Evolutionary conservation across 2,797 vertebrate species (phyloP), one percentile per base, ranked within the genome.

Genomic region (Darevskia nairensis): DNA sequence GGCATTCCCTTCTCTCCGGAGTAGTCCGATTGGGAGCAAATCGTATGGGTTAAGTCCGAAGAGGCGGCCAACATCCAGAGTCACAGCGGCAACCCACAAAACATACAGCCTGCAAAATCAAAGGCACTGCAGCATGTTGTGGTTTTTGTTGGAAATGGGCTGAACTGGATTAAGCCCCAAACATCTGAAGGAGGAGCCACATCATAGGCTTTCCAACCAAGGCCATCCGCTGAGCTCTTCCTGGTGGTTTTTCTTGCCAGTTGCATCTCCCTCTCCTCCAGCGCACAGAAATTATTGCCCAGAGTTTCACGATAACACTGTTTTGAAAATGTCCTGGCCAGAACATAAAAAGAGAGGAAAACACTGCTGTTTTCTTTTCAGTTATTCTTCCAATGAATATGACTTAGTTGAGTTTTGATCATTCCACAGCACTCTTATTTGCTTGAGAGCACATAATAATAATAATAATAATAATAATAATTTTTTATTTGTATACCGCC

Each of bases 91-190:
- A 8, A 1, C 0, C 13, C 78, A 50, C 41, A 79, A 8, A 44
- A 44, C 76, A 71, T 72, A 21, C 86, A 76, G 0, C 0, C 4
- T 1, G 3, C 2, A n/a, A 3, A 89, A 74, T 27, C 44, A 17
- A 55, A 90, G 88, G 88, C 32, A 55, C 29, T 5, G 61, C 1
- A 0, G 1, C 0, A 82, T 66, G 89, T 81, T 89, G 86, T 46
- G 29, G 0, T 86, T 87, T 55, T 72, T 61, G 89, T 23, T 66
- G 86, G 79, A 89, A 91, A 88, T 1, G 39, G 50, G 79, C 89
- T 77, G 3, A 92, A 92, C 35, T 41, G 90, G 92, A 94, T 94
- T 89, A 94, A 75, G 71, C 44, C 55, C 2, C 89, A 93, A 64
- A 79, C 19, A n/a, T 59, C 87, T 59, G 89, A 6, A 82, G 68